These are phyloP conservation scores for Rattus rattus DNA, from an alignment of 2,113 vertebrate species.

Conservation along the genomic window DNA sequence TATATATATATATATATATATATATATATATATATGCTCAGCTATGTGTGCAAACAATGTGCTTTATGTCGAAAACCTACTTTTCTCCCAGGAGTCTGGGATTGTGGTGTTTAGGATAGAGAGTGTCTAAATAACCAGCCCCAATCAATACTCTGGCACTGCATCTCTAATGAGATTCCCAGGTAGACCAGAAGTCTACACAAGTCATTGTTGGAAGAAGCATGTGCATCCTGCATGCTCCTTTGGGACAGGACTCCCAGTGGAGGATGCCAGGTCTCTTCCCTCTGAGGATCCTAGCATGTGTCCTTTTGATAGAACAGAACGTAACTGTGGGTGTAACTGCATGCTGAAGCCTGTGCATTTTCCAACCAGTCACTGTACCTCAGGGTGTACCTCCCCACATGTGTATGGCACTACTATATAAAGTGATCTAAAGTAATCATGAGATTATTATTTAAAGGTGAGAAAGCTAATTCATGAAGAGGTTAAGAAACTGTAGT, in stretches of 20 bases:
- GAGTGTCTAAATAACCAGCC: neutral
- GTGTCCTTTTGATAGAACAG: neutral
- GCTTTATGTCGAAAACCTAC: neutral
- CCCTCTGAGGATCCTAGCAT: neutral
- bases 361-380: neutral
- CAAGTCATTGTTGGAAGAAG: neutral
- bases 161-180: neutral
- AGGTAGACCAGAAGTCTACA: neutral
- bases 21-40: neutral
- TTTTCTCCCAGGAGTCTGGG: neutral
- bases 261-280: neutral
- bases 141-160: neutral
- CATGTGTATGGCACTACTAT: neutral
- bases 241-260: neutral
- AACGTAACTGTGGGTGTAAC: neutral
- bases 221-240: neutral
- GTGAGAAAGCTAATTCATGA: neutral
- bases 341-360: neutral
- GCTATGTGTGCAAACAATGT: neutral
- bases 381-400: neutral
- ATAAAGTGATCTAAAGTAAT: neutral
- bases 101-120: neutral
- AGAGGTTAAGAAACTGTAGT: neutral
- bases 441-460: neutral
- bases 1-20: no score